phyloP scores from a whole-genome alignment of 1,140 invertebrate genomes.

The Arion vulgaris region DNA sequence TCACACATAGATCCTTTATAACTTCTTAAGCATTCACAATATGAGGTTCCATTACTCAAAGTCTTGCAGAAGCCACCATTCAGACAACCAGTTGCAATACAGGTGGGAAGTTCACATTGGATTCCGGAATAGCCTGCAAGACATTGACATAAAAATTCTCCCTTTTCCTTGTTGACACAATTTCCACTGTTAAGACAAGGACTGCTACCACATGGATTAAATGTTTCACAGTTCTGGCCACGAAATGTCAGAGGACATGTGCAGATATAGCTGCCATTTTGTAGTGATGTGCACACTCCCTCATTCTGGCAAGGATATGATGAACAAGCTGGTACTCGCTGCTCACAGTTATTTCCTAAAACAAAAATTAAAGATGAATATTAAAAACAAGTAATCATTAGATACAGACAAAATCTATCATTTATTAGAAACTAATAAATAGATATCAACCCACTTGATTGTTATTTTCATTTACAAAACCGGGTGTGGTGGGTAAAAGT shows the following conservation, averaged over 20 bases:
- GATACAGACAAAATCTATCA: too few relatives aligned
- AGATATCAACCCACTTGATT: too few relatives aligned
- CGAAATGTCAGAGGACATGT: conserved; percentile 46
- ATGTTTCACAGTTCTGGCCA: conserved; percentile 53
- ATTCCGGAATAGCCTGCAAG: conserved; percentile 46
- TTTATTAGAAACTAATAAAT: too few relatives aligned
- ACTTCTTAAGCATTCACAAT: conserved; percentile 41
- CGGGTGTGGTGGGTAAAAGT: too few relatives aligned
- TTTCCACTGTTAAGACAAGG: conserved; percentile 59
- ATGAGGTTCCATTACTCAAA: conserved; percentile 60
- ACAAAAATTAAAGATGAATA: neutral
- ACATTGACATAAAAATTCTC: conserved; percentile 52
- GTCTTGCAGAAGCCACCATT: conserved; percentile 69
- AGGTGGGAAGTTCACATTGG: conserved; percentile 62
- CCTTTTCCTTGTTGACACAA: conserved; percentile 68
- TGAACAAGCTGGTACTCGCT: conserved; percentile 47
- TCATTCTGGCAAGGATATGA: conserved; percentile 56
- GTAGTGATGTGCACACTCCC: conserved; percentile 52
- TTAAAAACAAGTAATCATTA: too few relatives aligned
- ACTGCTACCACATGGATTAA: conserved; percentile 43
- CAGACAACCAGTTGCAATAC: conserved; percentile 53
- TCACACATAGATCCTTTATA: conserved; percentile 48
- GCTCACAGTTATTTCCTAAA: conserved; percentile 53
- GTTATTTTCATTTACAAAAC: too few relatives aligned
- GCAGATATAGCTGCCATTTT: conserved; percentile 68